Percentiles rank a stretch among this genome's conserved stretches.
Conservation (phyloP, 2,113 vertebrate genomes). For the Charina bottae region DNA sequence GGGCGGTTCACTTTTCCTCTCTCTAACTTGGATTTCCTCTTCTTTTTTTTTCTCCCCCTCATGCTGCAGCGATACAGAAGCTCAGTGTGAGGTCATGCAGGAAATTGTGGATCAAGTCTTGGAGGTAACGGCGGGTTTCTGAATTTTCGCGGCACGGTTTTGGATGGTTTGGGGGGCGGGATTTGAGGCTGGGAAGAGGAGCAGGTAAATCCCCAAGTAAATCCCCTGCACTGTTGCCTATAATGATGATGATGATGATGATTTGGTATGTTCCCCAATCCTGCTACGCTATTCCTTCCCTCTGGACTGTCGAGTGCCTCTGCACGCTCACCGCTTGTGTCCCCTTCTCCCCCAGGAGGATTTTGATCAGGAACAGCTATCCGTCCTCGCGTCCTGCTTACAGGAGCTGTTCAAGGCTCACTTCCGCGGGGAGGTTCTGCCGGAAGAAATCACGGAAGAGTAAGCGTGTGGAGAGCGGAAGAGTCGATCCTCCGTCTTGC, state of each 20-base stretch:
- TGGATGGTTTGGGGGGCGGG: no score
- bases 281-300: neutral
- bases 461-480: conserved; percentile 61
- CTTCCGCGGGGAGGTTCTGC: conserved; percentile 93
- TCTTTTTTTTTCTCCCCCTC: conserved; percentile 12
- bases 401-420: conserved; percentile 94
- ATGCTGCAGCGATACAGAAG: conserved; percentile 86
- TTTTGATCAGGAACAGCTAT: conserved; percentile 94
- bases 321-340: neutral
- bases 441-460: conserved; percentile 95
- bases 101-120: conserved; percentile 96
- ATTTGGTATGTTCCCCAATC: neutral
- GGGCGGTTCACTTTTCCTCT: neutral
- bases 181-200: neutral
- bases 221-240: no score
- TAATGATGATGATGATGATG: no score
- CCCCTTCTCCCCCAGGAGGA: conserved; percentile 82
- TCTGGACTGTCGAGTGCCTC: neutral
- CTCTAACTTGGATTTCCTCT: conserved; percentile 50
- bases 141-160: neutral
- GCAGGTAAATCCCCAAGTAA: neutral
- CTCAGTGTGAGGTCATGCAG: conserved; percentile 97
- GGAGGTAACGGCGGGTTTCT: conserved; percentile 77
- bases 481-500: neutral
- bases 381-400: conserved; percentile 89